These are phyloP conservation scores for Mactra quadrangularis DNA, from an alignment of 1,140 invertebrate species.

Conservation along the genomic window DNA sequence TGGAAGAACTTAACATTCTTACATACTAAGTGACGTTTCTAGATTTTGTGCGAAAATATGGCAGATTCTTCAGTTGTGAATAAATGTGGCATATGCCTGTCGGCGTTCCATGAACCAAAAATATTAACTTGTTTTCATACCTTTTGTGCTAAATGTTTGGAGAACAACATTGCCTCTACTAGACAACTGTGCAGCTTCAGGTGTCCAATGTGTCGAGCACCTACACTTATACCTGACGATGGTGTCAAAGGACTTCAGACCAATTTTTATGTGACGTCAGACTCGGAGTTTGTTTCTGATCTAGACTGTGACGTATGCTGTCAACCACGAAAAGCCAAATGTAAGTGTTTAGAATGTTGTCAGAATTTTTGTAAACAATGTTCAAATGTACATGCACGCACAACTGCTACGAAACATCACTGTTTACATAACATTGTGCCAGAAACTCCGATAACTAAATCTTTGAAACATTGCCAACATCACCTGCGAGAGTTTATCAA, in stretches of 20 bases:
- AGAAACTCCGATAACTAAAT: not conserved
- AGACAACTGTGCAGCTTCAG: not conserved
- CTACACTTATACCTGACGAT: not conserved
- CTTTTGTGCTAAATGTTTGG: conserved; percentile 13
- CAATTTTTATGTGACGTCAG: conserved; percentile 3
- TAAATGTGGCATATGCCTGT: conserved; percentile 14
- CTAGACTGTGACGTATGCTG: conserved; percentile 18
- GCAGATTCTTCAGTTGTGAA: too few species aligned
- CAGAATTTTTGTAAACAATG: conserved; percentile 25
- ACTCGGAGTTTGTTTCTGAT: not conserved
- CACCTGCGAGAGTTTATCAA: not conserved
- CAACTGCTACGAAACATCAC: not conserved
- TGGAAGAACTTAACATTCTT: too few species aligned
- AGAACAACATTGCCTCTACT: not conserved
- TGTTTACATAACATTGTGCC: not conserved
- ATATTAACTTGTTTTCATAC: conserved; percentile 32
- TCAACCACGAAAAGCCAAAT: not conserved
- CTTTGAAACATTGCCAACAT: not conserved
- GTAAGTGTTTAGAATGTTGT: conserved; percentile 7
- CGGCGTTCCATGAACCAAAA: conserved; percentile 1
- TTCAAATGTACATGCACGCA: not conserved
- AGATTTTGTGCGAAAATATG: too few species aligned
- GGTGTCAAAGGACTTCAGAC: conserved; percentile 3
- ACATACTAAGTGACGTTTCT: too few species aligned
- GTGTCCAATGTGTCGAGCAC: conserved; percentile 3